Base-by-base conservation (phyloP, 2,113 vertebrate genomes). In the Dunckerocampus dactyliophorus region DNA sequence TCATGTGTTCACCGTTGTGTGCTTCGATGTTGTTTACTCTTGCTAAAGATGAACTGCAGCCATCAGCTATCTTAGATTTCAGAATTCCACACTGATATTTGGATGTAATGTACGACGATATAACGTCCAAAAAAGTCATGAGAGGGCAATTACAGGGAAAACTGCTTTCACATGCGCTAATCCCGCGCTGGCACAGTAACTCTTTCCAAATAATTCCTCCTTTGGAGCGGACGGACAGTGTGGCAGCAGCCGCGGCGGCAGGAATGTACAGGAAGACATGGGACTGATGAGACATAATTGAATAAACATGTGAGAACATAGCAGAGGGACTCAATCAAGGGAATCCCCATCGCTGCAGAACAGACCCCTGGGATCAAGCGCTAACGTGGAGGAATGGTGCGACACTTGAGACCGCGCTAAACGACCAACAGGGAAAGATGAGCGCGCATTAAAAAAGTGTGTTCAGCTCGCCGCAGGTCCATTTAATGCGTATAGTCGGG, bases 321-420 rank as follows among this genome's bases (percentile, higher is more conserved):
- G 59, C 76, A 80, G 72, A 81, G 75, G 59, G 76, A 76, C 77
- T 82, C 69, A 81, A 81, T 82, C 75, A 82, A 88, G 84, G 83
- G 84, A 84, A 81, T 87, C 78, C 78, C 81, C 69, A 19, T 76
- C 67, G 62, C 68, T 75, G 74, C 65, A 37, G 47, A 57, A 66
- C 39, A 71, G 74, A 58, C 69, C 51, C 69, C 47, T 68, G 72
- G 67, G 70, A 69, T 71, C 62, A 62, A 34, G 74, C 65, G 55
- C 63, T 20, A 42, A 49, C 68, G 65, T n/a, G 67, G 62, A 68
- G 71, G 57, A 76, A 65, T 55, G 67, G 54, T 74, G 65, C 68
- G 71, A 77, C 71, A 74, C 55, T 76, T 37, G 31, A 68, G 75
- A 62, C 68, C 75, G 65, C 16, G 3, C 55, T 39, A 59, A 58